These are phyloP conservation scores for Argyresthia albistria DNA, from an alignment of 2,888 invertebrate species.

Conservation along the genomic window DNA sequence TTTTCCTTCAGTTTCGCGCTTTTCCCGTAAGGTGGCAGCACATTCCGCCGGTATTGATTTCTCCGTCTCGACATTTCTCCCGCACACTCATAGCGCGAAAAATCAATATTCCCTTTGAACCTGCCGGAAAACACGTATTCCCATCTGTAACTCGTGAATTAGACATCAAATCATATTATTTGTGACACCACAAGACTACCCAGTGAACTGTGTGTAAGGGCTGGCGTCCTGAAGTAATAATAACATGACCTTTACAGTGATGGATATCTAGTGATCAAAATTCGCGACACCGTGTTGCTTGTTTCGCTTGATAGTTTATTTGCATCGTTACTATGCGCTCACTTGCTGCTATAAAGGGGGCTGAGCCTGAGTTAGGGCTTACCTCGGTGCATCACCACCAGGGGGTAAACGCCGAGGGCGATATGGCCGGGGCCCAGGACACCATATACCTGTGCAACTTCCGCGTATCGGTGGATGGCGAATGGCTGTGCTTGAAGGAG, in stretches of 20 bases:
- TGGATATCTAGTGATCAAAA: conserved; percentile 39
- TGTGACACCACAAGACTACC: too few species aligned
- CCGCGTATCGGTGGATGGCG: conserved; percentile 96
- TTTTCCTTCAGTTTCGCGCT: conserved; percentile 1
- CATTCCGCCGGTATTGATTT: conserved; percentile 50
- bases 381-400: conserved; percentile 42
- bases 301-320: conserved; percentile 62
- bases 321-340: conserved; percentile 68
- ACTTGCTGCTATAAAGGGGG: conserved; percentile 56
- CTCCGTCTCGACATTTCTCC: background rate
- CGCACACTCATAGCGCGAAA: conserved; percentile 7
- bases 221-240: too few species aligned
- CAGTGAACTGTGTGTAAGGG: too few species aligned
- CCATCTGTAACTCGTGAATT: conserved; percentile 18
- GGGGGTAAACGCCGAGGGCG: conserved; percentile 51
- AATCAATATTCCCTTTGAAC: conserved; percentile 55
- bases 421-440: conserved; percentile 92
- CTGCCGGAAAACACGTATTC: conserved; percentile 40
- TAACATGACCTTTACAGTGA: conserved; percentile 25
- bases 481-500: conserved; percentile 96
- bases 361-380: conserved; percentile 52
- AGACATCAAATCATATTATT: conserved; percentile 13
- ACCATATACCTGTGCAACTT: conserved; percentile 98
- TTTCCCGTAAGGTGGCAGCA: conserved; percentile 43
- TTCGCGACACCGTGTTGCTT: conserved; percentile 38